Conservation (phyloP, 1,140 invertebrate genomes). For the Procambarus virginalis region DNA sequence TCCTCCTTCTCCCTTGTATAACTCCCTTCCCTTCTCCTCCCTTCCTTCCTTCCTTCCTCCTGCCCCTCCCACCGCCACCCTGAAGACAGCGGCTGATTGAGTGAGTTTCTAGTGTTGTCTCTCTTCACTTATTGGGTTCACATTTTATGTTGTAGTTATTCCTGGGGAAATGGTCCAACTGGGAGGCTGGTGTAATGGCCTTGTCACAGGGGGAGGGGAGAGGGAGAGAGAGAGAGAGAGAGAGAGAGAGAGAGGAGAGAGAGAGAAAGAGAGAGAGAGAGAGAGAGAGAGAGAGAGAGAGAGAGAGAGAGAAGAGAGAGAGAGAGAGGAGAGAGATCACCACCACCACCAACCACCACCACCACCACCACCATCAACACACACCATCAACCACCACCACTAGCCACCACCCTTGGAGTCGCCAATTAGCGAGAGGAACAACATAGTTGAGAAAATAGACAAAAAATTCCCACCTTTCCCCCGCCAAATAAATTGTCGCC, state of each 20-base stretch:
- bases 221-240: background rate
- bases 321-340: background rate
- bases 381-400: no score
- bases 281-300: conserved; percentile 2
- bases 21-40: background rate
- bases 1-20: background rate
- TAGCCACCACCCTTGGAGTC: no score
- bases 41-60: background rate
- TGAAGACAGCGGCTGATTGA: background rate
- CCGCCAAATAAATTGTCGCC: background rate
- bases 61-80: background rate
- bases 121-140: background rate
- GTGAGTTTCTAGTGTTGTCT: background rate
- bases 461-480: background rate
- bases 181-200: background rate
- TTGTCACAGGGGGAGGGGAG: background rate
- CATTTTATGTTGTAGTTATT: background rate
- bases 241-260: background rate
- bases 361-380: no score
- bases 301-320: conserved; percentile 6
- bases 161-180: background rate
- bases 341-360: no score
- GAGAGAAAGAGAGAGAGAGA: background rate
- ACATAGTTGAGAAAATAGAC: background rate
- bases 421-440: background rate